These are phyloP conservation scores for Micromys minutus DNA, from an alignment of 2,113 vertebrate species.

Conservation along the genomic window DNA sequence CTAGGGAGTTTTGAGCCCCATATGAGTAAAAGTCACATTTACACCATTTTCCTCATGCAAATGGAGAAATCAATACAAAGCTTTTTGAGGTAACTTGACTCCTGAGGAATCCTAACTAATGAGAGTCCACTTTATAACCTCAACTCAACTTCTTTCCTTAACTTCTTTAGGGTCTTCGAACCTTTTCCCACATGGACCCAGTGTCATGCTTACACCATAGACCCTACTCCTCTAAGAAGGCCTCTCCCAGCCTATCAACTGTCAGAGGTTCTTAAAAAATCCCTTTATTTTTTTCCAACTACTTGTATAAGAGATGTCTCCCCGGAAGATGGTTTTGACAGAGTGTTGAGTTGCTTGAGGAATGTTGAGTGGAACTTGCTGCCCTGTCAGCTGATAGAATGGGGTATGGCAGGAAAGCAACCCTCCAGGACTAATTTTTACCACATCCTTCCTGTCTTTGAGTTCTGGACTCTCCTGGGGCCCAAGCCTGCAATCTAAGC, in stretches of 20 bases:
- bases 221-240: neutral
- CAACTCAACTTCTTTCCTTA: neutral
- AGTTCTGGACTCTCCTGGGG: neutral
- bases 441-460: neutral
- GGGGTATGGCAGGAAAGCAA: neutral
- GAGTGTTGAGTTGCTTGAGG: neutral
- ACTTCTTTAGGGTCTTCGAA: neutral
- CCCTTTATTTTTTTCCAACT: neutral
- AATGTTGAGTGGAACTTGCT: neutral
- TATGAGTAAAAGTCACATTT: neutral
- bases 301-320: neutral
- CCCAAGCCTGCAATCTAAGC: neutral
- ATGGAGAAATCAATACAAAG: slow-evolving; percentile 28
- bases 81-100: neutral
- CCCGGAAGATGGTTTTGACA: neutral
- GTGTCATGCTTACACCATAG: neutral
- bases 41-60: neutral
- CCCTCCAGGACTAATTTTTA: neutral
- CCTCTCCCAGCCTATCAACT: neutral
- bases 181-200: slow-evolving; percentile 21
- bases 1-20: neutral
- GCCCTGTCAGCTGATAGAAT: neutral
- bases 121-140: slow-evolving; percentile 12
- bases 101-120: neutral
- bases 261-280: neutral